Evolutionary conservation across 2,797 vertebrate species (phyloP).

Genomic region (Hydrophis major): DNA sequence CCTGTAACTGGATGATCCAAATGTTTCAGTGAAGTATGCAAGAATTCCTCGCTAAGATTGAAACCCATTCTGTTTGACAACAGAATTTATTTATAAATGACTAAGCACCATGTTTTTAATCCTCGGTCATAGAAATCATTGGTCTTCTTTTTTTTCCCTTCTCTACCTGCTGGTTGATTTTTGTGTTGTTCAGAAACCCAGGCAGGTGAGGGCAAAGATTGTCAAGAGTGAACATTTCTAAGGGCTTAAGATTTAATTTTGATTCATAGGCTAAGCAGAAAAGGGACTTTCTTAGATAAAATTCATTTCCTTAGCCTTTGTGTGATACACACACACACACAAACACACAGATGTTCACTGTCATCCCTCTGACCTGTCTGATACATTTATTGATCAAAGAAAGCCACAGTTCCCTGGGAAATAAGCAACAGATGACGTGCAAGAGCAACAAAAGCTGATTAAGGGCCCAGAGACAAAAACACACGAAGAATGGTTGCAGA

Average conservation of each 20-base stretch:
- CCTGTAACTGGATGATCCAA: no score
- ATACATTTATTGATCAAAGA: constrained; percentile 70
- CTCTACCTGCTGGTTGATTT: not conserved
- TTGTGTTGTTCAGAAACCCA: not conserved
- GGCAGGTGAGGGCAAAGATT: constrained; percentile 9
- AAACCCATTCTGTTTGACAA: not conserved
- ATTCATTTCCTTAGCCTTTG: constrained; percentile 67
- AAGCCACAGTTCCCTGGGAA: constrained; percentile 62
- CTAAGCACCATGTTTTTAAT: not conserved
- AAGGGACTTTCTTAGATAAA: constrained; percentile 51
- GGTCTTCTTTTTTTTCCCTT: no score
- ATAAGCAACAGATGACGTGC: constrained; percentile 54
- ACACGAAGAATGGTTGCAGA: not conserved
- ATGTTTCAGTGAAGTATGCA: not conserved
- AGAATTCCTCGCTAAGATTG: not conserved
- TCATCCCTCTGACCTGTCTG: constrained; percentile 65
- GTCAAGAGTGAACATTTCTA: constrained; percentile 29
- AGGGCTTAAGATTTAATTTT: constrained; percentile 54
- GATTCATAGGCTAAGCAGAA: constrained; percentile 36
- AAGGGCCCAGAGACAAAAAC: not conserved
- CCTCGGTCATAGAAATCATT: not conserved
- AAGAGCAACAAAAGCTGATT: not conserved
- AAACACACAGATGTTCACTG: constrained; percentile 58
- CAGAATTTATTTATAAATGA: not conserved
- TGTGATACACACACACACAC: constrained; percentile 51